phyloP scores from a whole-genome alignment of 2,113 vertebrate genomes.

The Laterallus jamaicensis region DNA sequence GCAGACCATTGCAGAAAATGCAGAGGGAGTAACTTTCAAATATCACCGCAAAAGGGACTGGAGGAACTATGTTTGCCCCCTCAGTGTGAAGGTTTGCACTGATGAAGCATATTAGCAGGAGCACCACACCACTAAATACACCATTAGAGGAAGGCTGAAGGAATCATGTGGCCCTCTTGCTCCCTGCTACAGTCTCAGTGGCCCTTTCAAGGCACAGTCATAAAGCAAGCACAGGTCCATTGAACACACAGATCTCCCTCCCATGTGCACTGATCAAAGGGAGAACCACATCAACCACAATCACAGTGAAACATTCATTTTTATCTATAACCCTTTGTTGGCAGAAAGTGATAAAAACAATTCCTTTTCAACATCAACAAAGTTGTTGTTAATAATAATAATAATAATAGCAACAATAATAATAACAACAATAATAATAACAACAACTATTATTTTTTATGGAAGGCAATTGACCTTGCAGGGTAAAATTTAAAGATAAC shows the following conservation, averaged over 20 bases:
- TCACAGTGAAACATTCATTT: neutral
- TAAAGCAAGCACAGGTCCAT: neutral
- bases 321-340: neutral
- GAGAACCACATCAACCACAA: neutral
- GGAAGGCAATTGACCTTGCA: constrained; percentile 32
- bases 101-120: neutral
- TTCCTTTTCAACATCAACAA: neutral
- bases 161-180: neutral
- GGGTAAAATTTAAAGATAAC: constrained; percentile 36
- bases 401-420: no score
- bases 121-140: neutral
- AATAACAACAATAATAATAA: no score
- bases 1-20: neutral
- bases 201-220: neutral
- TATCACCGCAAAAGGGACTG: neutral
- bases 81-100: neutral
- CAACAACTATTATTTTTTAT: neutral
- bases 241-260: fast-evolving
- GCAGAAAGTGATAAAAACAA: neutral
- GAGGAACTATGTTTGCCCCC: neutral
- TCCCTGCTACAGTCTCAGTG: neutral
- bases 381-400: no score
- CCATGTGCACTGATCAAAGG: neutral
- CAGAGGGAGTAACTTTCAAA: neutral
- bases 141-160: neutral